Base-by-base conservation (phyloP, 2,888 invertebrate species). In the Tetranychus piercei region DNA sequence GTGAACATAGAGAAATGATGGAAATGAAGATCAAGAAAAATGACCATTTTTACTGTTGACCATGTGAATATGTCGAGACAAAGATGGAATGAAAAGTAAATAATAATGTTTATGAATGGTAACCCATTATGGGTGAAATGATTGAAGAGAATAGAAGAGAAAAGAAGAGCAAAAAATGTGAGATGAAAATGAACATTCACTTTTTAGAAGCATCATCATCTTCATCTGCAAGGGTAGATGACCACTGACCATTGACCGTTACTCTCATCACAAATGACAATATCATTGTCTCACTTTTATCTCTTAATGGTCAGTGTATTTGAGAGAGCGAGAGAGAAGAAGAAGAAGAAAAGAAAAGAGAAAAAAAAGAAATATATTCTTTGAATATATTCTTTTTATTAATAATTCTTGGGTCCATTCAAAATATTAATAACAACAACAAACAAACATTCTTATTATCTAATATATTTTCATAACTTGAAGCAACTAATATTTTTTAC, bases 171-270 rank as follows among this genome's bases (percentile, higher is more conserved):
- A 15, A 15, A 55, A 15, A 55, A 55, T 55, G 55, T 15, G 55
- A 55, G 15, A 55, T 2, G 15, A 55, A 55, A 55, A 15, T 55
- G 55, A 55, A 55, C 55, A 55, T 15, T 55, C 55, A 55, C 9
- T 15, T 55, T 15, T 9, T 15, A 55, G 15, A 55, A 55, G 55
- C 9, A 55, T 15, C 11, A 15, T 2, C 11, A 55, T 15, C 9
- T 15, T 55, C 55, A 55, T 55, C 9, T 55, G 6, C 55, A 9
- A 55, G 55, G 55, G 55, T 55, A 55, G 55, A 55, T 55, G 55
- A 55, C 55, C 55, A 55, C 55, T 55, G 55, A 55, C 55, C 55
- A 55, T 55, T 55, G 55, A 55, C 55, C 55, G 55, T 55, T 55
- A 55, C 15, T 55, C 15, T 55, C 55, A 55, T 55, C 34, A 34